These are phyloP conservation scores for Bombyx huttoni DNA, from an alignment of 2,888 invertebrate species.

Conservation along the genomic window DNA sequence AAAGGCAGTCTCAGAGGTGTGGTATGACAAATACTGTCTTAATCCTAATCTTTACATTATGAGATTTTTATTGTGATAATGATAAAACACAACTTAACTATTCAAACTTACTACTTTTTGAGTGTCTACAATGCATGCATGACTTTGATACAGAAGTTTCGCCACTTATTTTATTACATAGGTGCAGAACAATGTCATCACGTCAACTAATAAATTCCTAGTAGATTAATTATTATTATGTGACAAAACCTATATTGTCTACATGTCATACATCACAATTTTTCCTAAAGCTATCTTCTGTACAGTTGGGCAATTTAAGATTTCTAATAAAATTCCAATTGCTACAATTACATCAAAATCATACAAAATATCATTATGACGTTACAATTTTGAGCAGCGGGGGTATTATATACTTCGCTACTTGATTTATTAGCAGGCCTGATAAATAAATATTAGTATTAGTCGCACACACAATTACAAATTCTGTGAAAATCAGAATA, in stretches of 20 bases:
- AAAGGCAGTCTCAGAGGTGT: slow-evolving; percentile 73
- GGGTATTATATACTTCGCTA: slow-evolving; percentile 61
- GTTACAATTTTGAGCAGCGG: slow-evolving; percentile 33
- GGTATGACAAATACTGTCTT: slow-evolving; percentile 70
- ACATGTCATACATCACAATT: slow-evolving; percentile 74
- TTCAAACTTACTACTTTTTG: slow-evolving; percentile 57
- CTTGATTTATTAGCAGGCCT: slow-evolving; percentile 8
- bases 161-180: slow-evolving; percentile 46
- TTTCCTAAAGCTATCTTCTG: slow-evolving; percentile 69
- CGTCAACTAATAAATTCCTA: slow-evolving; percentile 54
- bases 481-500: slow-evolving; percentile 34
- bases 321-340: slow-evolving; percentile 49
- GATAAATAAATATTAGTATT: slow-evolving; percentile 16
- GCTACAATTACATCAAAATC: slow-evolving; percentile 28
- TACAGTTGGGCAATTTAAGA: slow-evolving; percentile 59
- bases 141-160: slow-evolving; percentile 44
- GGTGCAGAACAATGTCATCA: slow-evolving; percentile 59
- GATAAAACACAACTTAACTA: slow-evolving; percentile 68
- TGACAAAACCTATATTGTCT: slow-evolving; percentile 73
- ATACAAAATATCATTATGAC: slow-evolving; percentile 15
- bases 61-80: slow-evolving; percentile 70
- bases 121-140: slow-evolving; percentile 62
- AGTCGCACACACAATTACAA: slow-evolving; percentile 47
- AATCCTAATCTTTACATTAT: slow-evolving; percentile 63
- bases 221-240: slow-evolving; percentile 40